Evolutionary conservation across 1,140 invertebrate species (phyloP), one percentile per base, ranked within the genome.

Genomic region (Steinernema feltiae): DNA sequence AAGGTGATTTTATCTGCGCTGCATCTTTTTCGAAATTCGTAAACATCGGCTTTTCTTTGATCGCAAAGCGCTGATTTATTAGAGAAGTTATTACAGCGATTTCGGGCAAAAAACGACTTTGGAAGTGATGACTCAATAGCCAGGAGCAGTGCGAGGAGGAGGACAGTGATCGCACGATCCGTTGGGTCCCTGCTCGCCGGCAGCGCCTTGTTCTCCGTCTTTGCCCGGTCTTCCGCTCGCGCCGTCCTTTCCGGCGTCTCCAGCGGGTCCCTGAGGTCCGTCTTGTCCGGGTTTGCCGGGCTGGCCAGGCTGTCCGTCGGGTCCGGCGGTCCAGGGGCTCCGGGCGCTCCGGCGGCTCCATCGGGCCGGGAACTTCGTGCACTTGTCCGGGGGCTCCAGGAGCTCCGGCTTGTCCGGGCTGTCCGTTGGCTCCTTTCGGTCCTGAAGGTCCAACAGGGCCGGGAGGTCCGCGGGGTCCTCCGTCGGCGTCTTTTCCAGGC

Each of bases 111-210:
- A 74, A 53, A 12, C 0, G 24, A 69, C n/a, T n/a, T n/a, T n/a
- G n/a, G n/a, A n/a, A n/a, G n/a, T n/a, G n/a, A n/a, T n/a, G n/a
- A n/a, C 41, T 74, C 72, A 78, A 76, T 78, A 78, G 48, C 77
- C 77, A 46, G 77, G 77, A 21, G 77, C 77, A 15, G 77, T 78
- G 70, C 77, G 72, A 46, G 77, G 77, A 48, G 77, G 77, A 70
- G 77, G 77, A 32, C 77, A 78, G 74, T 78, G 77, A 29, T 78
- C 77, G 69, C 77, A 78, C 35, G 71, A 71, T 76, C 77, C 77
- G 32, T 70, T 29, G 3, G 70, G n/a, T 41, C 77, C 77, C 70
- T 70, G 69, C 2, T 69, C 73, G 35, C 77, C 77, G 32, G 72
- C 73, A 18, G 77, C 70, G 48, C 77, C 77, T 35, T 70, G 70